Evolutionary conservation across 2,888 invertebrate species (phyloP), one percentile per base, ranked within the genome.

Genomic region (Xestia c-nigrum): DNA sequence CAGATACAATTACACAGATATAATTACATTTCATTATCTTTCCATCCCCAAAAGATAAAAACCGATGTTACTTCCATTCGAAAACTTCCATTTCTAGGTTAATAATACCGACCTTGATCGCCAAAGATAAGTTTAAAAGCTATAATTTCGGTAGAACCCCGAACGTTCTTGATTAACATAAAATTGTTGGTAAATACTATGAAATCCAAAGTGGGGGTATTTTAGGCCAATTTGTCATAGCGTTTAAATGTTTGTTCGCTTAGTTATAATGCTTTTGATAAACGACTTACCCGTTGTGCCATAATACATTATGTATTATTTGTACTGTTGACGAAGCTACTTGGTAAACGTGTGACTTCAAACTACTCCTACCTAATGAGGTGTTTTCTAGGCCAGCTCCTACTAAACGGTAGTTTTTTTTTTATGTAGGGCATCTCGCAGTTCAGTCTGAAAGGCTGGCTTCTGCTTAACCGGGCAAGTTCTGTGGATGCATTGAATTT

Each of bases 81-180:
- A 47, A 63, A 43, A 43, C 6, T n/a, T 7, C 14, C 6, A 14
- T 64, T 64, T 72, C 46, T 52, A 50, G 31, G 31, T 38, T 46
- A 46, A 10, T 46, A 74, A 24, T 1, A 52, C 6, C 40, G 43
- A 38, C 67, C 79, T 46, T 43, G 77, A 76, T 68, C 21, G 40
- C 47, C 5, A 61, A 61, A 81, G 81, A 78, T 81, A 78, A 14
- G 9, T 31, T 5, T 40, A 5, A 72, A 46, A 63, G 9, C 31
- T 55, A 67, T 61, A 63, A 43, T 82, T 66, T 76, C 24, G 50
- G 50, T 31, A 14, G 31, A 21, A 3, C 31, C 21, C 7, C 55
- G 47, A 64, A 61, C 2, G 38, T 50, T 68, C 61, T 14, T 57
- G 12, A 82, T 79, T 79, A 57, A 83, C 77, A 82, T 83, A 76